Conservation (phyloP, 1,140 invertebrate species). For the Bombus ignitus region DNA sequence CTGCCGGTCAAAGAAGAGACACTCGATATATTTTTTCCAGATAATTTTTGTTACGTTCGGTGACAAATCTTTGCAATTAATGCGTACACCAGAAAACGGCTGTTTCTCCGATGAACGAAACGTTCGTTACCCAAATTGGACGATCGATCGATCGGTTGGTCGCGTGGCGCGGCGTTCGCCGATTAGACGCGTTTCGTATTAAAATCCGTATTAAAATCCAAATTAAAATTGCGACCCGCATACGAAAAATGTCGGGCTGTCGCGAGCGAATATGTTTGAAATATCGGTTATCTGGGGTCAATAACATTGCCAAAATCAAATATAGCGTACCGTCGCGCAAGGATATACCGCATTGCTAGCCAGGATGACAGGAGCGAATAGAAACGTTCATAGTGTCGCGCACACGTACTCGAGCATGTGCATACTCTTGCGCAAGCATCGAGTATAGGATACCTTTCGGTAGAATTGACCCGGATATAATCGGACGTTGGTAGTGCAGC, state of each 20-base stretch:
- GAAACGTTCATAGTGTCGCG: conserved; percentile 14
- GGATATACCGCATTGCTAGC: background rate
- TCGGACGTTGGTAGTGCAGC: conserved; percentile 50
- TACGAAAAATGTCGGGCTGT: background rate
- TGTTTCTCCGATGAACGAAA: conserved; percentile 24
- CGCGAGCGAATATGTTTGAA: background rate
- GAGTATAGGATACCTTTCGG: conserved; percentile 50
- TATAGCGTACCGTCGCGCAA: background rate
- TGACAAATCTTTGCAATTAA: conserved; percentile 49
- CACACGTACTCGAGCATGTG: conserved; percentile 23
- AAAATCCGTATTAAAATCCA: conserved; percentile 3
- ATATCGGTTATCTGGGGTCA: background rate
- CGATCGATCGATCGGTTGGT: conserved; percentile 23
- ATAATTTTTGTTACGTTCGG: conserved; percentile 21
- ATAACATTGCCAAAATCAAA: background rate
- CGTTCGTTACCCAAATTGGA: conserved; percentile 55
- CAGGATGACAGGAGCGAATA: background rate
- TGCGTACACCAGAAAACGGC: background rate
- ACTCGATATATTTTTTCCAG: background rate
- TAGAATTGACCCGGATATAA: conserved; percentile 62
- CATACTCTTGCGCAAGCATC: conserved; percentile 36
- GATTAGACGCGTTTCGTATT: conserved; percentile 28
- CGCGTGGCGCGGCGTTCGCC: conserved; percentile 8
- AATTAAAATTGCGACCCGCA: background rate
- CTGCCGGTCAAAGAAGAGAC: background rate